Evolutionary conservation across 2,888 invertebrate species (phyloP), one percentile per base, ranked within the genome.

Genomic region (Beris morrisii): DNA sequence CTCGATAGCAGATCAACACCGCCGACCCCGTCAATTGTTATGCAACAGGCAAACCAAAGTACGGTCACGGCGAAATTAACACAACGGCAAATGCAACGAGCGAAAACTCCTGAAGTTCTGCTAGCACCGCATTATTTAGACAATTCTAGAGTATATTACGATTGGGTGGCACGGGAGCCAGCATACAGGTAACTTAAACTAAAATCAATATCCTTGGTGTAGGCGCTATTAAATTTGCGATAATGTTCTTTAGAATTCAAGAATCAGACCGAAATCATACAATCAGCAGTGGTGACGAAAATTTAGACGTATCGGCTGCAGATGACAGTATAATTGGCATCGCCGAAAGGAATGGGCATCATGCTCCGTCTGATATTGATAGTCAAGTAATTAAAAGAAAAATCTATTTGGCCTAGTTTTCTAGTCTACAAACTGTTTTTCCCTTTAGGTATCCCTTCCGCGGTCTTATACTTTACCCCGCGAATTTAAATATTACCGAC

Each of bases 401-500:
- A 43, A 55, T 22, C 48, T 11, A 31, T 13, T 13, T 30, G 43
- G 6, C 15, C 30, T 11, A 22, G 28, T 57, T 11, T 28, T 52
- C 28, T 13, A 50, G 1, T 55, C 22, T 22, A 22, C 44, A 12
- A 30, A 13, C 13, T 50, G 31, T 65, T 28, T 56, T 63, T 31
- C n/a, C 53, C 68, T 69, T 73, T 86, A 92, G 85, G 86, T 93
- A 71, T 92, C 92, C 3, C 81, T 93, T 64, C 93, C 93, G 0
- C 85, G 93, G 28, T 92, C 92, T 32, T 93, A 93, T 78, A 93
- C 93, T 0, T 81, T 93, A 58, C 93, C 93, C 1, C 85, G 92
- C 13, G 92, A 93, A 81, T 93, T 93, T 81, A 90, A 91, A 74
- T 93, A 92, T 82, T 89, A 89, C 82, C 81, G 89, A 44, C 81